These are phyloP conservation scores for Holacanthus passer DNA, from an alignment of 2,113 vertebrate genomes.

Conservation along the genomic window DNA sequence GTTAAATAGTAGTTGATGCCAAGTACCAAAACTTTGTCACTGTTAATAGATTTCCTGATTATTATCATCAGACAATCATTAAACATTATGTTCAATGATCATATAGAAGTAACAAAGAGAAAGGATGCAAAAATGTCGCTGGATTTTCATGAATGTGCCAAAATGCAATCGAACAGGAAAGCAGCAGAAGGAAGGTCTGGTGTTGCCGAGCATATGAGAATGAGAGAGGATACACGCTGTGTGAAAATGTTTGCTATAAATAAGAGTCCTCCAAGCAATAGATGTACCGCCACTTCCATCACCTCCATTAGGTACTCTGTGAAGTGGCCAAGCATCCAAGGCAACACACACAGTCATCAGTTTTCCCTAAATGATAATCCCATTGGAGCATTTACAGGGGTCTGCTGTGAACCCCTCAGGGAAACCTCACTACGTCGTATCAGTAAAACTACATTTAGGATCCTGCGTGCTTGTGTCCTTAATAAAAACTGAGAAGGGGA, in stretches of 20 bases:
- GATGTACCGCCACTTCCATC: slow-evolving; percentile 50
- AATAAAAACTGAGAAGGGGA: background rate
- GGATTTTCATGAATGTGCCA: background rate
- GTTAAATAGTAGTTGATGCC: background rate
- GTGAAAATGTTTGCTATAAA: slow-evolving; percentile 57
- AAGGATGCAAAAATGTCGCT: background rate
- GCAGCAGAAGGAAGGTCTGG: background rate
- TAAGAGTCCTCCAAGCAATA: slow-evolving; percentile 52
- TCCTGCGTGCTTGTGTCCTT: background rate
- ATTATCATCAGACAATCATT: background rate
- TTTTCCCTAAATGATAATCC: slow-evolving; percentile 69
- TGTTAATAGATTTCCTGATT: background rate
- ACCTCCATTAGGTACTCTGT: slow-evolving; percentile 54
- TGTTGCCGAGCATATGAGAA: slow-evolving; percentile 17
- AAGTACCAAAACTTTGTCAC: background rate
- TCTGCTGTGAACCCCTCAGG: slow-evolving; percentile 32
- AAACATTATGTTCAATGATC: background rate
- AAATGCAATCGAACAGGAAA: background rate
- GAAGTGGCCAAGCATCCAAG: slow-evolving; percentile 50
- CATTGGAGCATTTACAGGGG: slow-evolving; percentile 38
- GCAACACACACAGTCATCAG: slow-evolving; percentile 62
- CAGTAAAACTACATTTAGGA: slow-evolving; percentile 26
- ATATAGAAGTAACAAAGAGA: background rate
- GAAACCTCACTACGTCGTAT: slow-evolving; percentile 19
- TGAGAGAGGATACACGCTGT: slow-evolving; percentile 13